phyloP scores from a whole-genome alignment of 1,140 invertebrate genomes.

The Oedothorax gibbosus region DNA sequence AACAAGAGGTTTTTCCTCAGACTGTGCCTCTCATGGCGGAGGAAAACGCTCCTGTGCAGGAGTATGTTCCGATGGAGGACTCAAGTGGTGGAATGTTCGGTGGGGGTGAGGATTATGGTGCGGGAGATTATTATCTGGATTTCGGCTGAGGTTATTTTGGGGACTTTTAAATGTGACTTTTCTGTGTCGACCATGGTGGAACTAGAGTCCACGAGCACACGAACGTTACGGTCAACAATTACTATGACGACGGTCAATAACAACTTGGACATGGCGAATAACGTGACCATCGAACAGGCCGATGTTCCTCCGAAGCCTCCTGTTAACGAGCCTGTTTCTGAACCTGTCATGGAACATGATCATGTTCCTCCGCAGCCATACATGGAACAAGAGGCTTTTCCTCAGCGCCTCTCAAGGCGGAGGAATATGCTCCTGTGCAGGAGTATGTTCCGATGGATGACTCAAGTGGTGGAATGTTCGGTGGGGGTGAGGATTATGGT shows the following conservation, averaged over 20 bases:
- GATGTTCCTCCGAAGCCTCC: slow-evolving; percentile 2
- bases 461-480: background rate
- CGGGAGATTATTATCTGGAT: slow-evolving; percentile 25
- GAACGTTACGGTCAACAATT: too few relatives aligned
- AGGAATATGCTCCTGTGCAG: background rate
- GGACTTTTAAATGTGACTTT: slow-evolving; percentile 38
- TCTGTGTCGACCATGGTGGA: too few relatives aligned
- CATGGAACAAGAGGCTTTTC: too few relatives aligned
- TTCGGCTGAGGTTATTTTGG: slow-evolving; percentile 50
- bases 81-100: background rate
- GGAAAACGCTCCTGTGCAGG: background rate
- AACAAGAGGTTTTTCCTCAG: too few relatives aligned
- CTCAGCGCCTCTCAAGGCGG: background rate
- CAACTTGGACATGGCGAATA: slow-evolving; percentile 44
- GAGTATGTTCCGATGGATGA: slow-evolving; percentile 1
- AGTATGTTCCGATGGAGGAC: slow-evolving; percentile 6
- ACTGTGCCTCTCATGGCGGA: background rate
- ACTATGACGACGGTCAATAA: too few relatives aligned
- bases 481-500: slow-evolving; percentile 1
- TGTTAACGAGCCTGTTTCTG: too few relatives aligned
- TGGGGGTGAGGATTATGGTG: slow-evolving; percentile 7
- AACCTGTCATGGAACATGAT: too few relatives aligned
- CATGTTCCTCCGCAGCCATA: too few relatives aligned
- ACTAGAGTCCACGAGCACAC: too few relatives aligned
- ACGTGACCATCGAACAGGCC: slow-evolving; percentile 7